A percentile compares a stretch with the other conserved stretches of the same genome.
phyloP scores from a whole-genome alignment of 2,888 invertebrate genomes.

The Mylabris sibirica region DNA sequence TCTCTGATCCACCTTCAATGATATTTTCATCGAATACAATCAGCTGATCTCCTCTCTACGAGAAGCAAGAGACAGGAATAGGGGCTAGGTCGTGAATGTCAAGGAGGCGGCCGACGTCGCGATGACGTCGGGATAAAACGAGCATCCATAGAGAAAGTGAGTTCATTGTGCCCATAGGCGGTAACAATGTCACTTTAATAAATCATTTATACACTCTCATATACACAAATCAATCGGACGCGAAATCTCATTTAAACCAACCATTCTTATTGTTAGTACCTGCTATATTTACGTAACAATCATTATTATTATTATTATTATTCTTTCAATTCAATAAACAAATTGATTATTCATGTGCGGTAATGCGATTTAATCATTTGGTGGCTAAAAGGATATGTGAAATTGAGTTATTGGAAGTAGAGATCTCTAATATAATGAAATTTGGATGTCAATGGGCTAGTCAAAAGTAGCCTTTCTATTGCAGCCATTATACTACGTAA shows the following conservation, averaged over 20 bases:
- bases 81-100: slow-evolving; percentile 43
- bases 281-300: too few species aligned
- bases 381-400: background rate
- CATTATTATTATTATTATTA: too few species aligned
- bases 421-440: slow-evolving; percentile 1
- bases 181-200: background rate
- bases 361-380: background rate
- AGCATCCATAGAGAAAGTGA: slow-evolving; percentile 14
- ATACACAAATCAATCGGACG: background rate
- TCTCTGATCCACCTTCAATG: background rate
- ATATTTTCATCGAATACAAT: slow-evolving; percentile 2
- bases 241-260: background rate
- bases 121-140: slow-evolving; percentile 26
- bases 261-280: background rate
- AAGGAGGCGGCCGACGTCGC: slow-evolving; percentile 34
- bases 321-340: too few species aligned
- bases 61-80: slow-evolving; percentile 16
- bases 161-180: slow-evolving; percentile 26
- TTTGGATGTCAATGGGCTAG: slow-evolving; percentile 10
- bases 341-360: background rate
- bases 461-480: slow-evolving; percentile 17
- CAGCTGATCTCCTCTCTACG: slow-evolving; percentile 5
- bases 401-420: background rate
- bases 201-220: background rate
- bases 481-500: slow-evolving; percentile 47